Evolutionary conservation across 2,113 vertebrate genomes (phyloP).

Genomic region (Zeus faber): DNA sequence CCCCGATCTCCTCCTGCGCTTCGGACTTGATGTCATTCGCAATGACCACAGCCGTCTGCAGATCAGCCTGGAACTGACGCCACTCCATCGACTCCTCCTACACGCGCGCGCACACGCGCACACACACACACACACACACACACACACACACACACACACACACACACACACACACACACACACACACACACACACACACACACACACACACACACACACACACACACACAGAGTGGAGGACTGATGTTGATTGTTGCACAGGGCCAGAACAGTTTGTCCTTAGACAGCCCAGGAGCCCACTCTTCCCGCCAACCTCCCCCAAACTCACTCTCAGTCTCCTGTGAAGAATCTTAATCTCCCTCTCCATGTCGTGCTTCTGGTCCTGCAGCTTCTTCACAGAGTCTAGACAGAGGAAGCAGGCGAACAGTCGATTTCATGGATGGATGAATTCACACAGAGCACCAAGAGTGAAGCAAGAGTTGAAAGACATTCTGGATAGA

Average conservation of each 20-base stretch:
- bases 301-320: not conserved
- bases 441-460: constrained; percentile 1
- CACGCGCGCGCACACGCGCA: not conserved
- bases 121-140: constrained; percentile 7
- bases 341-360: constrained; percentile 95
- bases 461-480: not conserved
- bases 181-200: not conserved
- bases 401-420: constrained; percentile 70
- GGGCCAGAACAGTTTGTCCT: not conserved
- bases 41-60: constrained; percentile 95
- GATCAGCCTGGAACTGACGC: constrained; percentile 95
- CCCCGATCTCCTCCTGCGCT: constrained; percentile 94
- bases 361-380: constrained; percentile 95
- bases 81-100: constrained; percentile 95
- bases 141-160: not conserved
- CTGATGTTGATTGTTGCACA: too few relatives aligned
- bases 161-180: not conserved
- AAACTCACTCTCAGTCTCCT: constrained; percentile 84
- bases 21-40: constrained; percentile 97
- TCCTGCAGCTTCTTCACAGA: constrained; percentile 95
- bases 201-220: not conserved
- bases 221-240: too few relatives aligned
- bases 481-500: too few relatives aligned
- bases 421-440: not conserved
- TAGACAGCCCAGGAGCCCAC: not conserved